A percentile compares a stretch with the other conserved stretches of the same genome.
Evolutionary conservation across 2,797 vertebrate genomes (phyloP).

Genomic region (Pseudochromis fuscus): DNA sequence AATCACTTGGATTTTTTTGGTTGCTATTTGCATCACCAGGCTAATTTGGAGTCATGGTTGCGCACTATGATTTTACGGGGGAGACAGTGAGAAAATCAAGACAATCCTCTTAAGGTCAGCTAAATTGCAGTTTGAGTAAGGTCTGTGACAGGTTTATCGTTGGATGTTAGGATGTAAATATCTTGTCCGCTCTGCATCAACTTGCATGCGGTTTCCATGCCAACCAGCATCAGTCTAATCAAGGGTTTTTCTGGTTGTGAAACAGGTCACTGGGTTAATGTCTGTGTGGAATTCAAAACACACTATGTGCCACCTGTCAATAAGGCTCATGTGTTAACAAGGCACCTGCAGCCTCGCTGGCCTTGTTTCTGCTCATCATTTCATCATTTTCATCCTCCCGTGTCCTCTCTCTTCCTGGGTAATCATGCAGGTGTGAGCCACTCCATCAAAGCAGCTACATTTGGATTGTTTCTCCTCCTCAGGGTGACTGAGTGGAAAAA

Average conservation of each 20-base stretch:
- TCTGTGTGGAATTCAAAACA: slow-evolving; percentile 50
- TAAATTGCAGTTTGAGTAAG: too few species aligned
- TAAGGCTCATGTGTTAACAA: slow-evolving; percentile 61
- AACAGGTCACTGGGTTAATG: slow-evolving; percentile 57
- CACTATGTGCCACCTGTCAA: slow-evolving; percentile 47
- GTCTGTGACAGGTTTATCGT: neutral
- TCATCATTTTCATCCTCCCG: slow-evolving; percentile 49
- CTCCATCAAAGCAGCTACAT: slow-evolving; percentile 48
- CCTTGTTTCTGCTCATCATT: slow-evolving; percentile 52
- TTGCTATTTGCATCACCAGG: slow-evolving; percentile 11
- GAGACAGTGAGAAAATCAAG: slow-evolving; percentile 23
- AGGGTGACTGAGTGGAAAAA: slow-evolving; percentile 83
- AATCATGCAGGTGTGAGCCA: slow-evolving; percentile 80
- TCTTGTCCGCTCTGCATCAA: slow-evolving; percentile 2
- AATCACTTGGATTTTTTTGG: slow-evolving; percentile 55
- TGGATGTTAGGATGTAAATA: slow-evolving; percentile 14
- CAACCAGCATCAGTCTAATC: slow-evolving; percentile 44
- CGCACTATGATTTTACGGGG: neutral
- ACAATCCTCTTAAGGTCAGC: too few species aligned
- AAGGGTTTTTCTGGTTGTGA: slow-evolving; percentile 15
- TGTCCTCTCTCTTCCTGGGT: slow-evolving; percentile 51
- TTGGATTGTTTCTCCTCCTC: slow-evolving; percentile 74
- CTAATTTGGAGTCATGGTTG: too few species aligned
- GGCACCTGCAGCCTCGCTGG: slow-evolving; percentile 63
- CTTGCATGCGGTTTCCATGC: slow-evolving; percentile 53